Evolutionary conservation across 1,140 invertebrate species (phyloP).

Genomic region (Oryctes rhinoceros): DNA sequence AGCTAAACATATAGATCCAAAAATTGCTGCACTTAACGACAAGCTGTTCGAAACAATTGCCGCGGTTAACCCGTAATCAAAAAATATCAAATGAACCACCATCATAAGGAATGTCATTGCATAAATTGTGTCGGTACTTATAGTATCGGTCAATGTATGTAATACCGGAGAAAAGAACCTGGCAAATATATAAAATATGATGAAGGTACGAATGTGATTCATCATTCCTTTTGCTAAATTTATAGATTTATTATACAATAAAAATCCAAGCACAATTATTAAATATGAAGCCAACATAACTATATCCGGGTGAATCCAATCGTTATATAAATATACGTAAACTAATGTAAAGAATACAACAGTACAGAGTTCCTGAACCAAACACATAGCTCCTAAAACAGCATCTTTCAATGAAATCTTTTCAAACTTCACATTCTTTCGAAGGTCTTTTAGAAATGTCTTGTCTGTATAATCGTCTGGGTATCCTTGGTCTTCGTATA

Average conservation of each 20-base stretch:
- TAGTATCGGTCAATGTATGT: conserved; percentile 94
- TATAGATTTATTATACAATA: conserved; percentile 47
- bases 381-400: conserved; percentile 74
- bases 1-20: conserved; percentile 92
- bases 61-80: conserved; percentile 87
- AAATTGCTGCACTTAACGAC: conserved; percentile 89
- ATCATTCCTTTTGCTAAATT: neutral
- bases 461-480: conserved; percentile 92
- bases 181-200: conserved; percentile 84
- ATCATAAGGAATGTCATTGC: conserved; percentile 89
- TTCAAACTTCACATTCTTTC: conserved; percentile 82
- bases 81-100: conserved; percentile 81
- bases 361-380: conserved; percentile 79
- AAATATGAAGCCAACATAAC: neutral
- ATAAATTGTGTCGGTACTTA: conserved; percentile 97
- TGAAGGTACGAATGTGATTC: conserved; percentile 64
- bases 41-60: conserved; percentile 84
- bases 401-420: conserved; percentile 74
- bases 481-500: conserved; percentile 86
- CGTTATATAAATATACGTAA: conserved; percentile 77
- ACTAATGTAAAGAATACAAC: conserved; percentile 79
- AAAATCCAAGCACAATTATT: conserved; percentile 52
- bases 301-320: conserved; percentile 66
- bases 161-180: conserved; percentile 89
- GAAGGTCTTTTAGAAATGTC: conserved; percentile 84